phyloP scores from a whole-genome alignment of 2,888 invertebrate species.

The Euproctis similis region DNA sequence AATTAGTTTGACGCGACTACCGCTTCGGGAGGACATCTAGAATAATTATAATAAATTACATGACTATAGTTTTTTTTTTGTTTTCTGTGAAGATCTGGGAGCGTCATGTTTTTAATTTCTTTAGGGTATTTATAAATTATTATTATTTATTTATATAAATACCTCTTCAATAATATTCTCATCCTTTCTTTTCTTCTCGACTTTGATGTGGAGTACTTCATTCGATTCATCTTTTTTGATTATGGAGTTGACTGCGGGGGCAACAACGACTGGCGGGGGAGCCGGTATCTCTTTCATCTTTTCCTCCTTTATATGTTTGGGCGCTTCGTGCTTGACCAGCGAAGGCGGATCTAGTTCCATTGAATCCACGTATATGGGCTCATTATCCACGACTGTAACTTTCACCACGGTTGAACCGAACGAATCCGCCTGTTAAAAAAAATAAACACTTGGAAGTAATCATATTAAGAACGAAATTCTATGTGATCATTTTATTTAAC shows the following conservation, averaged over 20 bases:
- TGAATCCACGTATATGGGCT: conserved; percentile 38
- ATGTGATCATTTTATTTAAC: too few relatives aligned
- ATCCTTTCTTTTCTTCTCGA: conserved; percentile 28
- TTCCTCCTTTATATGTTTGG: conserved; percentile 4
- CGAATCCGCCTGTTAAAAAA: conserved; percentile 26
- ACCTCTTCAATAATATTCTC: conserved; percentile 44
- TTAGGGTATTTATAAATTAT: too few relatives aligned
- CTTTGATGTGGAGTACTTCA: conserved; percentile 28
- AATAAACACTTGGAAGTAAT: too few relatives aligned
- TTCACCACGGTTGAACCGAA: conserved; percentile 48
- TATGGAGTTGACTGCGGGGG: conserved; percentile 31
- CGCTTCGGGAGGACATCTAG: too few relatives aligned
- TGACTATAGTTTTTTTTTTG: too few relatives aligned
- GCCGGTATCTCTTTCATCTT: conserved; percentile 3
- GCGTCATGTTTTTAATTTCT: too few relatives aligned
- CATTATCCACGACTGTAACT: conserved; percentile 34
- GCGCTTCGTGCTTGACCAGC: conserved; percentile 11
- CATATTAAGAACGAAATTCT: too few relatives aligned
- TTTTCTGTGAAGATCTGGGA: too few relatives aligned
- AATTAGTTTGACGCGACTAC: background rate
- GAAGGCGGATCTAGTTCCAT: conserved; percentile 16
- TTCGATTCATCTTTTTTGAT: conserved; percentile 52
- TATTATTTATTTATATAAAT: too few relatives aligned
- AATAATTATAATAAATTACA: too few relatives aligned
- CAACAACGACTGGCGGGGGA: conserved; percentile 11